These are phyloP conservation scores for Zygothrica quintamaculata DNA, from an alignment of 2,888 invertebrate genomes.

Conservation along the genomic window DNA sequence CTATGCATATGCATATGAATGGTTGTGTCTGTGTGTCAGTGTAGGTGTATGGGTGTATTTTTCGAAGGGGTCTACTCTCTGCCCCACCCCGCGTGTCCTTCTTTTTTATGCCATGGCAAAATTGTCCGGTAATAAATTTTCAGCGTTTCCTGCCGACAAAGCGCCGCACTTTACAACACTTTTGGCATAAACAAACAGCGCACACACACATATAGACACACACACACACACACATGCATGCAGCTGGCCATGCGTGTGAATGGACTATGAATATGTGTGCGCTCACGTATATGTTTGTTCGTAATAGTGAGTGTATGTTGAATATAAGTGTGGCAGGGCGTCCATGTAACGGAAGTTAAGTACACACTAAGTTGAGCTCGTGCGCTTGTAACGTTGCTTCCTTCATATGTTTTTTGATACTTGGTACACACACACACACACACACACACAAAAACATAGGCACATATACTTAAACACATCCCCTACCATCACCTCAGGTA, in stretches of 20 bases:
- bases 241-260: constrained; percentile 62
- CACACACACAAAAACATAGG: constrained; percentile 5
- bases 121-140: constrained; percentile 83
- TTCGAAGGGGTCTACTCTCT: constrained; percentile 14
- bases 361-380: constrained; percentile 81
- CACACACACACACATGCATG: constrained; percentile 29
- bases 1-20: constrained; percentile 76
- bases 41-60: constrained; percentile 27
- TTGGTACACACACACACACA: constrained; percentile 28
- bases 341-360: constrained; percentile 80
- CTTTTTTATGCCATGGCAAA: constrained; percentile 65
- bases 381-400: constrained; percentile 75
- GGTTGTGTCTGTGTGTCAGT: constrained; percentile 22
- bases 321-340: constrained; percentile 32
- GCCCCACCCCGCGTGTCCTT: constrained; percentile 33
- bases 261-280: constrained; percentile 36
- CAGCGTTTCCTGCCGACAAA: constrained; percentile 80
- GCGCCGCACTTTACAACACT: constrained; percentile 82
- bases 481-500: constrained; percentile 8
- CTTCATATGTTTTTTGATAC: constrained; percentile 79
- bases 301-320: constrained; percentile 29
- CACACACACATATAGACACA: constrained; percentile 29
- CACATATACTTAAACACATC: constrained; percentile 13
- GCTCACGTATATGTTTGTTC: constrained; percentile 8
- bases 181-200: constrained; percentile 77